phyloP scores from a whole-genome alignment of 2,797 vertebrate genomes.

The Danio choprae region DNA sequence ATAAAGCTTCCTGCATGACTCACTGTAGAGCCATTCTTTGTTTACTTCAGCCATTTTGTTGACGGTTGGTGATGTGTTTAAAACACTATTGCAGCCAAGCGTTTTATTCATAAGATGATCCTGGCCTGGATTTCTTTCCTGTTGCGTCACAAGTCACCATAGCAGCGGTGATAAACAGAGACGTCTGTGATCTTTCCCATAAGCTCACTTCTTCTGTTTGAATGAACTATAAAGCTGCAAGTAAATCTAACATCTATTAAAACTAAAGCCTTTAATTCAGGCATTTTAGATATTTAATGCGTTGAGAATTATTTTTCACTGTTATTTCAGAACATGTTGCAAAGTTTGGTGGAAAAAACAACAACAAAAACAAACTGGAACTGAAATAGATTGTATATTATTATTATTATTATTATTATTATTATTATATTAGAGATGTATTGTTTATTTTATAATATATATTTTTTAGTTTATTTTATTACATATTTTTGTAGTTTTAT shows the following conservation, averaged over 20 bases:
- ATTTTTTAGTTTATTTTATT: no score
- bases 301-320: constrained; percentile 20
- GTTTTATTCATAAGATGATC: constrained; percentile 48
- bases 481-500: no score
- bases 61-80: constrained; percentile 13
- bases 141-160: constrained; percentile 43
- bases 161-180: constrained; percentile 50
- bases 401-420: no score
- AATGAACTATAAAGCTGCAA: constrained; percentile 48
- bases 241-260: neutral
- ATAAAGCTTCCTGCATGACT: constrained; percentile 46
- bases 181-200: constrained; percentile 12
- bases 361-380: no score
- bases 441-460: no score
- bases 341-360: neutral
- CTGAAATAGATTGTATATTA: no score
- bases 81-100: constrained; percentile 42
- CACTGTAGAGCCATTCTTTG: constrained; percentile 51
- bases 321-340: neutral
- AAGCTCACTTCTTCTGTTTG: constrained; percentile 18
- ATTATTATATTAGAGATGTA: no score
- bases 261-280: constrained; percentile 1
- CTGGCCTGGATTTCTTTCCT: constrained; percentile 32
- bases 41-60: constrained; percentile 48
- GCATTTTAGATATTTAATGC: constrained; percentile 27